Evolutionary conservation across 2,797 vertebrate species (phyloP), one percentile per base, ranked within the genome.

Genomic region (Sebastes itinus): DNA sequence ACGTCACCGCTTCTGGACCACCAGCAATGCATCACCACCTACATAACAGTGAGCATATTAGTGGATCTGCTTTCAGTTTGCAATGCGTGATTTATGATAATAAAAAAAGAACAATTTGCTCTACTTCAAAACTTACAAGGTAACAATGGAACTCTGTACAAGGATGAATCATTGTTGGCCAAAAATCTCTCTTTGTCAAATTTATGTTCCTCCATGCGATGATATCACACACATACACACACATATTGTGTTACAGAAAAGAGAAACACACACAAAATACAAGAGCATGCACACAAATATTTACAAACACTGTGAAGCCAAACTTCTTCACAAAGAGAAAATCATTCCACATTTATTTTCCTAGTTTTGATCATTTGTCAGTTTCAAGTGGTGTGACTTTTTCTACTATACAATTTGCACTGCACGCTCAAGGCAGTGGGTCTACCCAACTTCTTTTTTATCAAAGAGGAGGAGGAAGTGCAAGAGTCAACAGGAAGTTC

Each of bases 381-480:
- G 69, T 82, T 93, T 89, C 52, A 87, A 72, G 83, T 77, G 58
- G 83, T 88, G 79, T 87, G 83, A 86, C 87, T 88, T 83, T 72
- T 72, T 2, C 6, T 65, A 86, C 90, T 91, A 81, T 87, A 89
- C 87, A 85, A 59, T 84, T 92, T 90, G 90, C 86, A 78, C 75
- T 80, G 62, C 81, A 88, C 82, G 5, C 23, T 93, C 90, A 81
- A 49, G 82, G 91, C 93, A 89, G 87, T 89, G 93, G 93, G 95
- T 93, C 94, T 90, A 93, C 85, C 89, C 78, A 74, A 62, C 87
- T 46, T 20, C 14, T 94, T 95, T 89, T 94, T 96, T 96, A 96
- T 96, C 95, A 94, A 89, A 93, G 93, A 86, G 91, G 87, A 87
- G 95, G 84, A 96, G 96, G 95, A 96, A 97, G 94, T 92, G 84